Conservation (phyloP, 2,888 invertebrate genomes). For the Petrolisthes manimaculis region DNA sequence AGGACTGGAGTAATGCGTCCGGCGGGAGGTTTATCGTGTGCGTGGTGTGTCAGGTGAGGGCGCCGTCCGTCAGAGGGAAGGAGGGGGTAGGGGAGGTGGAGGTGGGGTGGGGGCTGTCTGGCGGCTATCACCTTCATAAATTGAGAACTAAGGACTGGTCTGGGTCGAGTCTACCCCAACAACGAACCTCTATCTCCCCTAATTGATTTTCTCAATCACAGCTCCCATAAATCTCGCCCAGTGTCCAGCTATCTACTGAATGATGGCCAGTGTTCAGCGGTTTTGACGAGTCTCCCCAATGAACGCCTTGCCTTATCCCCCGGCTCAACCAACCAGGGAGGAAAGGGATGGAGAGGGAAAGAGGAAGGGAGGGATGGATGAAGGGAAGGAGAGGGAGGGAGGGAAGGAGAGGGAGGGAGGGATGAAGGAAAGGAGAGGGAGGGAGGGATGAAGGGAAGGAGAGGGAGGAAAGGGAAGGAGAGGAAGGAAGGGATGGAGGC, state of each 20-base stretch:
- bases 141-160: conserved; percentile 47
- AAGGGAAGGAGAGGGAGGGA: too few relatives aligned
- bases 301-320: too few relatives aligned
- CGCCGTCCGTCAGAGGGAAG: conserved; percentile 36
- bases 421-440: too few relatives aligned
- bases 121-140: conserved; percentile 50
- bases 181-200: conserved; percentile 45
- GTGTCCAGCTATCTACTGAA: conserved; percentile 51
- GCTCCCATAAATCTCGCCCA: conserved; percentile 44
- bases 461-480: too few relatives aligned
- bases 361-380: too few relatives aligned
- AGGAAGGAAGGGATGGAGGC: too few relatives aligned
- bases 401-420: too few relatives aligned
- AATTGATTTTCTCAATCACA: conserved; percentile 59
- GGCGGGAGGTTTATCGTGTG: conserved; percentile 37
- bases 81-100: conserved; percentile 11
- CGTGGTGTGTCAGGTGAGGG: conserved; percentile 41
- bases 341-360: too few relatives aligned
- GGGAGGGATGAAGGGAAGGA: too few relatives aligned
- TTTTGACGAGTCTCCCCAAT: conserved; percentile 41
- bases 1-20: conserved; percentile 33
- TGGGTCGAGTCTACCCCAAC: conserved; percentile 33
- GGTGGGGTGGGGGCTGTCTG: conserved; percentile 25
- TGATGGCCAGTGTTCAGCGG: conserved; percentile 50
- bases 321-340: too few relatives aligned